Conservation (phyloP, 2,113 vertebrate species). For the Lagopus muta region DNA sequence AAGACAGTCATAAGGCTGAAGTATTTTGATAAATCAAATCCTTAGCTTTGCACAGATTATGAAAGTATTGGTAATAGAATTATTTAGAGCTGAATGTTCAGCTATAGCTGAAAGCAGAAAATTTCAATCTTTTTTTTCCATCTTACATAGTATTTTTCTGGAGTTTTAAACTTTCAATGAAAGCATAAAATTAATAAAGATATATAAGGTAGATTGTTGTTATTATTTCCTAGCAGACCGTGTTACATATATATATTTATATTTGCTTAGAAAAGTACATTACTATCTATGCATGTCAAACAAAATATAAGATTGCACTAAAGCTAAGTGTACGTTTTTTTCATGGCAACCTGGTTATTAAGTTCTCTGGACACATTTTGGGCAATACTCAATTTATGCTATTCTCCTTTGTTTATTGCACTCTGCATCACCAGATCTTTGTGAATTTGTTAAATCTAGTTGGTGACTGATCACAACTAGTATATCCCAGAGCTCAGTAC, state of each 20-base stretch:
- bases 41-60: background rate
- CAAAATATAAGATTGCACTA: background rate
- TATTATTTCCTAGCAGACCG: background rate
- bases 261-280: background rate
- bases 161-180: background rate
- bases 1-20: background rate
- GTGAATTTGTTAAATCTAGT: background rate
- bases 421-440: background rate
- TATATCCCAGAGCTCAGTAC: background rate
- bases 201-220: accelerated
- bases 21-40: background rate
- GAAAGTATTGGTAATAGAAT: background rate
- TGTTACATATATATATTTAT: background rate
- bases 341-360: background rate
- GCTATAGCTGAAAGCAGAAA: background rate
- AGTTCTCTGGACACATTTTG: background rate
- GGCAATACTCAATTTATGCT: background rate
- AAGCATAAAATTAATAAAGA: background rate
- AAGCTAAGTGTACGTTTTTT: background rate
- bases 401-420: background rate
- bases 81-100: background rate
- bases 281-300: background rate
- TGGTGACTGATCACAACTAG: background rate
- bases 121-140: background rate
- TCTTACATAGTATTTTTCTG: background rate